A percentile compares a stretch with the other conserved stretches of the same genome.
phyloP scores from a whole-genome alignment of 2,888 invertebrate species.

The Callyntrura sp. region DNA sequence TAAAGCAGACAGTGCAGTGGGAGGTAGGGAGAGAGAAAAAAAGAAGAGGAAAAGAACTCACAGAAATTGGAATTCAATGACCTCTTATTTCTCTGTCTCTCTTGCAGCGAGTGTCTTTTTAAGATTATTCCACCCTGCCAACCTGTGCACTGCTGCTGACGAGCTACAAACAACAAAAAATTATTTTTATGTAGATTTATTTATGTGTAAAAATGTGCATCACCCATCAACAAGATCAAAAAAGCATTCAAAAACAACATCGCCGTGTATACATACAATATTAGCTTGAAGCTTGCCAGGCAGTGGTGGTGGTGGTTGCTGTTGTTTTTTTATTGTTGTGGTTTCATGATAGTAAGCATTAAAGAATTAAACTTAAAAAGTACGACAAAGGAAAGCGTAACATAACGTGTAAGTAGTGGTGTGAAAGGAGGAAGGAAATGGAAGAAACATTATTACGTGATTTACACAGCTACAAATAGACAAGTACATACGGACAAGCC shows the following conservation, averaged over 20 bases:
- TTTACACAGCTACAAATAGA: constrained; percentile 5
- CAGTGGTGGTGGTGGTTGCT: no score
- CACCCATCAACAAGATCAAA: constrained; percentile 33
- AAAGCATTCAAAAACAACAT: no score
- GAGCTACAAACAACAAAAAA: constrained; percentile 27
- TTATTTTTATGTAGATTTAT: neutral
- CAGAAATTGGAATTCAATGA: constrained; percentile 35
- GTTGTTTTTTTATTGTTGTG: neutral
- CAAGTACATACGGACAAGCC: neutral
- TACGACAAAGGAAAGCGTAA: neutral
- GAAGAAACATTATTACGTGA: constrained; percentile 38
- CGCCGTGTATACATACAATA: no score
- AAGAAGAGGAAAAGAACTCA: neutral
- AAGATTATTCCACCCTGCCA: constrained; percentile 7
- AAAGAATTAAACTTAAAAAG: no score
- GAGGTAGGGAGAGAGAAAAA: neutral
- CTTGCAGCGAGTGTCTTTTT: constrained; percentile 16
- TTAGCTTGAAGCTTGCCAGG: no score
- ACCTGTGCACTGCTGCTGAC: constrained; percentile 30
- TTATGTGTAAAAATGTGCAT: constrained; percentile 23
- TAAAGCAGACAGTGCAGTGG: neutral
- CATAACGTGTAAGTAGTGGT: neutral
- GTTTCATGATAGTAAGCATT: neutral
- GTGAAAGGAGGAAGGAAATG: constrained; percentile 42
- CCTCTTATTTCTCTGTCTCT: constrained; percentile 26